Conservation (phyloP, 1,140 invertebrate genomes). For the Anastrepha ludens region DNA sequence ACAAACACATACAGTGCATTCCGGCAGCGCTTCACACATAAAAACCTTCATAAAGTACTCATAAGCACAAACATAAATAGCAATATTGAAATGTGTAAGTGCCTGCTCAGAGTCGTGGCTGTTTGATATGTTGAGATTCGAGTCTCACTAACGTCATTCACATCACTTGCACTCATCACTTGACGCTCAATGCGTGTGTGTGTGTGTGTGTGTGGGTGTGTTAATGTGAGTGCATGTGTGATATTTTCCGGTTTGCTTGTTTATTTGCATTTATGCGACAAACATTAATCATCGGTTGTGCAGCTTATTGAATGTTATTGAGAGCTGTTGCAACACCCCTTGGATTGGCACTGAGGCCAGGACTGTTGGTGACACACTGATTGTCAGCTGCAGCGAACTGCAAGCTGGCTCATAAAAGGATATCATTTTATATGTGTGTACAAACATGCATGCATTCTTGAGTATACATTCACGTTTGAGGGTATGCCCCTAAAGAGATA, state of each 20-base stretch:
- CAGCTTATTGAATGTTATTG: conserved; percentile 26
- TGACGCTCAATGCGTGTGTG: background rate
- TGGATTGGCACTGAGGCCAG: background rate
- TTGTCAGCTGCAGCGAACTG: background rate
- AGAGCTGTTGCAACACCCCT: conserved; percentile 6
- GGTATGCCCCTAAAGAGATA: too few relatives aligned
- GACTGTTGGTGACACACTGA: background rate
- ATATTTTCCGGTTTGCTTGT: background rate
- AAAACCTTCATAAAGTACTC: conserved; percentile 5
- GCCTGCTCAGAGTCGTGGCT: background rate
- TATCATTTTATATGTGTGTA: background rate
- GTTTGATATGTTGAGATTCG: background rate
- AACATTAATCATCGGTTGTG: conserved; percentile 29
- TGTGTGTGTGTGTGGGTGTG: background rate
- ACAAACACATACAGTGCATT: background rate
- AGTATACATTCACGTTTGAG: background rate
- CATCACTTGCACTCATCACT: conserved; percentile 34
- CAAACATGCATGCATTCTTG: background rate
- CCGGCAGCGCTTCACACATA: background rate
- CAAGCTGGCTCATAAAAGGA: background rate
- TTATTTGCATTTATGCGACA: conserved; percentile 1
- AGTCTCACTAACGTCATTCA: conserved; percentile 29
- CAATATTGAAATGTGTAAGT: conserved; percentile 24
- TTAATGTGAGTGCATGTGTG: background rate
- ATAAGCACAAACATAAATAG: conserved; percentile 35